Evolutionary conservation across 2,113 vertebrate genomes (phyloP).

Genomic region (Thomomys bottae): DNA sequence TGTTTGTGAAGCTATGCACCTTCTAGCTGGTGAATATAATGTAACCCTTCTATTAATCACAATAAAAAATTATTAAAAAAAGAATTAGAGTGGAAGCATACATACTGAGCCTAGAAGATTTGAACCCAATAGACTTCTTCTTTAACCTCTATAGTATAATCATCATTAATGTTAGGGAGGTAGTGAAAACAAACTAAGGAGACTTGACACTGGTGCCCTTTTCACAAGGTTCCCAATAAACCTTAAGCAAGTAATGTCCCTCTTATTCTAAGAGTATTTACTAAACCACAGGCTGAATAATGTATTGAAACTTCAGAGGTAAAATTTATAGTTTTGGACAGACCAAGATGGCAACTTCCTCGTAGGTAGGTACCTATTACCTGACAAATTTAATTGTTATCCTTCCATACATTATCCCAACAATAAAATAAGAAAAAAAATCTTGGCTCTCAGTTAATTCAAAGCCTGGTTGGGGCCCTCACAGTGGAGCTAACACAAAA

Average conservation of each 20-base stretch:
- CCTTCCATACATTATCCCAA: too few relatives aligned
- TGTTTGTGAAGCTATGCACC: too few relatives aligned
- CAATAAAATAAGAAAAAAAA: too few relatives aligned
- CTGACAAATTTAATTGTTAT: too few relatives aligned
- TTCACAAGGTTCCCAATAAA: not conserved
- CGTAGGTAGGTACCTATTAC: too few relatives aligned
- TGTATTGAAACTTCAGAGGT: not conserved
- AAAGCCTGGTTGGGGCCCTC: not conserved
- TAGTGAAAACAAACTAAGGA: not conserved
- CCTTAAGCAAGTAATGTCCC: not conserved
- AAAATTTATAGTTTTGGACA: not conserved
- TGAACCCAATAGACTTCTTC: not conserved
- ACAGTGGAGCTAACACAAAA: not conserved
- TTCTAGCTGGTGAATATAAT: too few relatives aligned
- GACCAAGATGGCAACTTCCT: too few relatives aligned
- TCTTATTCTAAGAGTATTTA: slow-evolving; percentile 10
- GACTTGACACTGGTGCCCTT: not conserved
- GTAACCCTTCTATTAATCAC: too few relatives aligned
- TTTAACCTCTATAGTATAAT: not conserved
- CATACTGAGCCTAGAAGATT: not conserved
- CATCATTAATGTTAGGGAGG: not conserved
- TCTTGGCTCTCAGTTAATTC: slow-evolving; percentile 16
- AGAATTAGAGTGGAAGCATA: not conserved
- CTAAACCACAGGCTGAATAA: not conserved
- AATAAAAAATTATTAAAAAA: too few relatives aligned